Conservation (phyloP, 2,888 invertebrate species). For the Leistus spinibarbis region DNA sequence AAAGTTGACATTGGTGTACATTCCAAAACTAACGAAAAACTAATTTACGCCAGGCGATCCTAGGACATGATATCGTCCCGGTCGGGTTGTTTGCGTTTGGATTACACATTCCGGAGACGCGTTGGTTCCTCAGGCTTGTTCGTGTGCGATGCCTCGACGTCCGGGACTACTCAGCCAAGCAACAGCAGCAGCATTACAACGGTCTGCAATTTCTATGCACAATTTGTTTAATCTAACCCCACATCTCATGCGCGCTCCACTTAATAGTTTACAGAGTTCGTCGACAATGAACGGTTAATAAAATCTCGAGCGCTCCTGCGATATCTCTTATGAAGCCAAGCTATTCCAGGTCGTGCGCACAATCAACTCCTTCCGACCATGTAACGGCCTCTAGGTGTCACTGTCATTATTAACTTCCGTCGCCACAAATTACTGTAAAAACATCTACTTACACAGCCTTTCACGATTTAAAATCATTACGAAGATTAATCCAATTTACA, state of each 20-base stretch:
- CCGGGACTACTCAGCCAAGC: neutral
- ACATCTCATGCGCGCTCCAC: neutral
- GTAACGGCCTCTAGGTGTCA: neutral
- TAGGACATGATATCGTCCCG: constrained; percentile 11
- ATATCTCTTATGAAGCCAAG: neutral
- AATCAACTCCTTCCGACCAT: neutral
- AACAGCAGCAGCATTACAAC: neutral
- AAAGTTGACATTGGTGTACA: neutral
- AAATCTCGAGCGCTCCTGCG: neutral
- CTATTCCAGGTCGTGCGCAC: neutral
- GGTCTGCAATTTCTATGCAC: constrained; percentile 34
- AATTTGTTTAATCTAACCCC: constrained; percentile 36
- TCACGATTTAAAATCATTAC: no score
- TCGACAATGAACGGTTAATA: neutral
- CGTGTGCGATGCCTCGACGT: neutral
- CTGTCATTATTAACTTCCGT: neutral
- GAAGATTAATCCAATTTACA: no score
- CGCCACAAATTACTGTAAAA: neutral
- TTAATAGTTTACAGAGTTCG: constrained; percentile 13
- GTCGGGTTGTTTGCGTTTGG: constrained; percentile 19
- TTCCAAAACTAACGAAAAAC: constrained; percentile 23
- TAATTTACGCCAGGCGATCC: constrained; percentile 26
- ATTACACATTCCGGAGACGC: constrained; percentile 28
- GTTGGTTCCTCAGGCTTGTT: neutral
- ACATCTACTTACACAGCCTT: no score